Conservation (phyloP, 2,797 vertebrate genomes). For the Spondyliosoma cantharus region DNA sequence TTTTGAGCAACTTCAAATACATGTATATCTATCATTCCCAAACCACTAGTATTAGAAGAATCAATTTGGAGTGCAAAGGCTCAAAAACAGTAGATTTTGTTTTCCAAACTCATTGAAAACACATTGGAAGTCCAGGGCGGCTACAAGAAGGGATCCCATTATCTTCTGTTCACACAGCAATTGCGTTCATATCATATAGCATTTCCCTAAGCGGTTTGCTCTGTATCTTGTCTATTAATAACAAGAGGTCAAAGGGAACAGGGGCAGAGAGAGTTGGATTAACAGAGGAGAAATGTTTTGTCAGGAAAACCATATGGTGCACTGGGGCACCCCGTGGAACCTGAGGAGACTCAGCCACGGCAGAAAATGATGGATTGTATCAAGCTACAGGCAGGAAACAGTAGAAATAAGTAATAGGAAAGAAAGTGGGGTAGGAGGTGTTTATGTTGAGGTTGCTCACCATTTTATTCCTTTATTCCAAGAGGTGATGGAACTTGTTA, state of each 20-base stretch:
- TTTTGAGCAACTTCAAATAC: constrained; percentile 19
- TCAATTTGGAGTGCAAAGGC: not conserved
- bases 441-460: constrained; percentile 52
- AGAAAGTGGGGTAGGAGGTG: constrained; percentile 55
- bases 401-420: constrained; percentile 67
- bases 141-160: constrained; percentile 3
- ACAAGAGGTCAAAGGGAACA: constrained; percentile 58
- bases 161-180: constrained; percentile 1
- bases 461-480: constrained; percentile 66
- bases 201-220: constrained; percentile 40
- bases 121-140: not conserved
- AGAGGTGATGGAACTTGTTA: constrained; percentile 73
- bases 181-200: constrained; percentile 17
- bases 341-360: constrained; percentile 41
- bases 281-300: constrained; percentile 44
- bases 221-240: constrained; percentile 62
- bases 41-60: not conserved
- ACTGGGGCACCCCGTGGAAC: constrained; percentile 38
- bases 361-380: constrained; percentile 71
- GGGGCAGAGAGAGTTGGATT: constrained; percentile 33
- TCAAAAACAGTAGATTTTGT: not conserved
- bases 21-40: not conserved
- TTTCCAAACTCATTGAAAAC: constrained; percentile 22
- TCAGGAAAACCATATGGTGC: constrained; percentile 58
- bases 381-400: constrained; percentile 52